Percentiles rank a stretch among this genome's conserved stretches.
phyloP scores from a whole-genome alignment of 2,113 vertebrate species.

The Bujurquina vittata region DNA sequence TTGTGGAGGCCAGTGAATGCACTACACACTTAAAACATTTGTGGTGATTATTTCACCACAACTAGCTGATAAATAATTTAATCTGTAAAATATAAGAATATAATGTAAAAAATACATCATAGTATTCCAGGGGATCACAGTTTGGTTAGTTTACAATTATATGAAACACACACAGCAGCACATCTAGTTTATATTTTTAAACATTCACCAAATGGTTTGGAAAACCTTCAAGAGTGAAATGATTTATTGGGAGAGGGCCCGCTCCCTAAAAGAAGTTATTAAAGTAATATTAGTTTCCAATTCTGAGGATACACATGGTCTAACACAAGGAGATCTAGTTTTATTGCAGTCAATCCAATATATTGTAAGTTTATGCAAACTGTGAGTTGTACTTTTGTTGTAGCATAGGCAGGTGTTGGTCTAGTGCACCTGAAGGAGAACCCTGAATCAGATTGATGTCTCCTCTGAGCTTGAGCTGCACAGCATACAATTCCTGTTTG shows the following conservation, averaged over 20 bases:
- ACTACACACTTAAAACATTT: background rate
- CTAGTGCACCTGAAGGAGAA: background rate
- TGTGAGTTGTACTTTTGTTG: background rate
- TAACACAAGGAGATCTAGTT: background rate
- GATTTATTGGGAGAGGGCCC: background rate
- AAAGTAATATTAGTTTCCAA: background rate
- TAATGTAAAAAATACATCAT: background rate
- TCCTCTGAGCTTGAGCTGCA: background rate
- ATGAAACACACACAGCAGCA: background rate
- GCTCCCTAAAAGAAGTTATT: fast-evolving
- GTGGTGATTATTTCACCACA: background rate
- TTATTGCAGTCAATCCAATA: background rate
- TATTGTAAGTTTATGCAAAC: background rate
- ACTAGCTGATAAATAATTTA: background rate
- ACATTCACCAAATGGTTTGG: background rate
- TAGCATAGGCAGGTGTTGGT: background rate
- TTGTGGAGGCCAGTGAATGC: background rate
- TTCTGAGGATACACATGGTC: background rate
- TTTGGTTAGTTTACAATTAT: background rate
- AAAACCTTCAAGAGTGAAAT: background rate
- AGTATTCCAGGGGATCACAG: background rate
- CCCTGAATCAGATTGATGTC: conserved; percentile 3
- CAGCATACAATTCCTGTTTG: conserved; percentile 2
- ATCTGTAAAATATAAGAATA: background rate
- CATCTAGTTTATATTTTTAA: background rate